phyloP scores from a whole-genome alignment of 2,113 vertebrate species.

The Gnathonemus longibarbis region DNA sequence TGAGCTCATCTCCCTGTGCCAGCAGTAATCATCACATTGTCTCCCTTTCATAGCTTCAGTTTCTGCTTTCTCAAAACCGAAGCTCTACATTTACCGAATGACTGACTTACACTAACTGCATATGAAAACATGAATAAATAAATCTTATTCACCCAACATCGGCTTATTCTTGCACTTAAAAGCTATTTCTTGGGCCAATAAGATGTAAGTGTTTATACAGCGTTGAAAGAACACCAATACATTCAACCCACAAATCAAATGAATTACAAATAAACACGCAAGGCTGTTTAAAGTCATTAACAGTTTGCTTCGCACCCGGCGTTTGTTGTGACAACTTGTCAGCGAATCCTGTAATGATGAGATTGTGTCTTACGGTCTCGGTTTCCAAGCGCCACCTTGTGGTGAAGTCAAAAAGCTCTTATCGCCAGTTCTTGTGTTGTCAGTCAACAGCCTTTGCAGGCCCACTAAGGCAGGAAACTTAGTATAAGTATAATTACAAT shows the following conservation, averaged over 20 bases:
- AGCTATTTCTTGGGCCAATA: not conserved
- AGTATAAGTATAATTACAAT: not conserved
- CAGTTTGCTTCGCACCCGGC: not conserved
- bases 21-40: not conserved
- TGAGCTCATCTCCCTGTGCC: not conserved
- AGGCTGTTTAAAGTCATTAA: not conserved
- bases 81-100: not conserved
- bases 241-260: not conserved
- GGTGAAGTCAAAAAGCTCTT: not conserved
- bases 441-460: not conserved
- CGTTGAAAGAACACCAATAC: not conserved
- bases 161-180: not conserved
- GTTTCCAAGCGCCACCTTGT: not conserved
- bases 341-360: not conserved
- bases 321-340: not conserved
- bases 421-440: not conserved
- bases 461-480: not conserved
- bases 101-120: not conserved
- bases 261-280: not conserved
- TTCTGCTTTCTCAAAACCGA: not conserved
- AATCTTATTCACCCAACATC: not conserved
- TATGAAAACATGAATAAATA: not conserved
- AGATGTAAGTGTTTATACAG: not conserved
- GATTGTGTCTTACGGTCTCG: not conserved
- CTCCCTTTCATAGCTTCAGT: not conserved